Evolutionary conservation across 2,797 vertebrate species (phyloP), one percentile per base, ranked within the genome.

Genomic region (Hippopotamyrus pictus): DNA sequence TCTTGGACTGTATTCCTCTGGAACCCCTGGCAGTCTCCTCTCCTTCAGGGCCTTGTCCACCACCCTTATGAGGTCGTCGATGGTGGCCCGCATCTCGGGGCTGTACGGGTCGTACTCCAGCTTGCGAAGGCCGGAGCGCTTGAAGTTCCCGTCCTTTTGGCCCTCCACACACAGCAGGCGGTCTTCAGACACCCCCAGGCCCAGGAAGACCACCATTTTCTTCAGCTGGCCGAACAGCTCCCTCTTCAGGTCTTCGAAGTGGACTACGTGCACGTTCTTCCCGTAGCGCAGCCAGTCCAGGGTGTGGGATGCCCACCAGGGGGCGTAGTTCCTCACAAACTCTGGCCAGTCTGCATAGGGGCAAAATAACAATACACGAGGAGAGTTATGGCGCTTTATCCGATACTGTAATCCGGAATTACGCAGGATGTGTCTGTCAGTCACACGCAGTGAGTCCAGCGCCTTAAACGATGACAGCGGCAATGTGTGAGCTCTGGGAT

Each of bases 121-220:
- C 76, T 99, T 99, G 9, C 98, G 93, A 12, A 99, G 94, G 17
- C 98, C 98, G 0, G 98, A 99, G 0, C 98, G 96, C 92, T 99
- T 99, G 91, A 99, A 99, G 94, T 98, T 99, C 19, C 98, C 98
- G 0, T 99, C 98, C 92, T 98, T 99, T 93, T 99, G 98, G 1
- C 97, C 96, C 93, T 99, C 98, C 0, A 98, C 98, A 0, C 98
- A 99, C 25, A 99, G 96, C 89, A 99, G 95, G 62, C 98, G 95
- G 92, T 99, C 98, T 93, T 98, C 96, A 0, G 96, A 95, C 59
- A 97, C 97, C 0, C 95, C 11, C 89, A 97, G 94, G 9, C 96
- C 97, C 93, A 99, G 94, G 90, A 98, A 96, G 25, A 96, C 92
- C 51, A 99, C 97, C 97, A 99, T 98, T 1, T 94, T 93, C 94